Evolutionary conservation across 2,888 invertebrate genomes (phyloP).

Genomic region (Chrysodeixis includens): DNA sequence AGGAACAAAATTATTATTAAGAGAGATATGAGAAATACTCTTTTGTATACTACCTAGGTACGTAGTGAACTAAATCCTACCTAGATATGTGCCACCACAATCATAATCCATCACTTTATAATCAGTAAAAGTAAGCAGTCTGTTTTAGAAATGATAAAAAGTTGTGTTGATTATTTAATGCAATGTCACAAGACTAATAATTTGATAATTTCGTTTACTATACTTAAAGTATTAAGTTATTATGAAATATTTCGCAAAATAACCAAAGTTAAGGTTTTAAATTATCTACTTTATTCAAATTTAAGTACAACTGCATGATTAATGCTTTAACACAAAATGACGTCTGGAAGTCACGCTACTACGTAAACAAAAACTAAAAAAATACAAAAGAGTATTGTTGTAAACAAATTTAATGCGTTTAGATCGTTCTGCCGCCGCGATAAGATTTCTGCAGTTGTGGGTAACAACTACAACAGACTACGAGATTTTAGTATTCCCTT

Average conservation of each 20-base stretch:
- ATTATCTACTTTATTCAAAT: not conserved
- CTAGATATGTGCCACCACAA: slow-evolving; percentile 1
- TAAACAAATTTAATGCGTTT: too few relatives aligned
- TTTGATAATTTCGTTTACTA: not conserved
- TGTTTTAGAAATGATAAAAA: slow-evolving; percentile 1
- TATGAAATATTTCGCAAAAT: not conserved
- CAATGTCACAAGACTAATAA: not conserved
- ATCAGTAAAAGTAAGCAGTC: slow-evolving; percentile 1
- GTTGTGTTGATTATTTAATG: not conserved
- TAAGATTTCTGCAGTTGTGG: too few relatives aligned
- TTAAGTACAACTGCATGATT: not conserved
- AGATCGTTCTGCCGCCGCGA: too few relatives aligned
- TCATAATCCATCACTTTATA: slow-evolving; percentile 1
- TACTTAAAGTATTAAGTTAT: not conserved
- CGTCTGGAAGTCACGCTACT: not conserved
- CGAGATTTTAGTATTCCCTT: too few relatives aligned
- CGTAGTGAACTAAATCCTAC: slow-evolving; percentile 3
- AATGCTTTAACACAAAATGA: not conserved
- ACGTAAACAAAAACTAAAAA: not conserved
- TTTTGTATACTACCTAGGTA: not conserved
- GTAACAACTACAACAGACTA: too few relatives aligned
- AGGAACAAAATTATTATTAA: not conserved
- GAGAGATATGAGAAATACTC: not conserved
- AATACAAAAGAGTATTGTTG: not conserved
- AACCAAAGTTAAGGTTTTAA: not conserved